Evolutionary conservation across 1,140 invertebrate species (phyloP).

Genomic region (Pentalonia nigronervosa): DNA sequence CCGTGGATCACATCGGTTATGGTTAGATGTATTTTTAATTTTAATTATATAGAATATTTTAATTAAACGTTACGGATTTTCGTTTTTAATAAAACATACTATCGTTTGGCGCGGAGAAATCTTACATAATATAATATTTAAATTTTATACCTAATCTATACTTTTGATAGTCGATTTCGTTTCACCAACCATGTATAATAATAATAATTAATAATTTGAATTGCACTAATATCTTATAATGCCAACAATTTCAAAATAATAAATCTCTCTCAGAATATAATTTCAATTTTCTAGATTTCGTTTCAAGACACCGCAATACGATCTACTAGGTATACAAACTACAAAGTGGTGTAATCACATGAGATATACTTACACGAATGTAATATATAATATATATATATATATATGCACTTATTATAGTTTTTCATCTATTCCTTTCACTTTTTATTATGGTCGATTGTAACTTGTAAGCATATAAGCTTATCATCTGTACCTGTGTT

Average conservation of each 20-base stretch:
- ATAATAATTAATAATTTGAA: background rate
- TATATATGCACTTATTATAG: background rate
- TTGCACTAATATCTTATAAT: background rate
- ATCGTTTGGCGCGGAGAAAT: background rate
- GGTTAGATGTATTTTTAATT: background rate
- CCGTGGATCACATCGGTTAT: background rate
- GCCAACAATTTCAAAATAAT: background rate
- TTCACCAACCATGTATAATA: background rate
- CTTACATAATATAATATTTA: background rate
- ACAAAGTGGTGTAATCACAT: constrained; percentile 22
- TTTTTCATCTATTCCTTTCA: constrained; percentile 41
- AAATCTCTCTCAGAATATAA: background rate
- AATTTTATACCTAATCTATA: background rate
- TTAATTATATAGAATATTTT: background rate
- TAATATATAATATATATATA: background rate
- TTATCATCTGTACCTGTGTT: background rate
- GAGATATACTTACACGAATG: constrained; percentile 6
- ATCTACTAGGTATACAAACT: background rate
- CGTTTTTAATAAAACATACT: background rate
- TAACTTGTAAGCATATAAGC: constrained; percentile 3
- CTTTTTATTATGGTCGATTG: background rate
- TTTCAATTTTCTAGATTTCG: background rate
- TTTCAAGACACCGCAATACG: constrained; percentile 6
- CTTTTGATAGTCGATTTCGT: background rate
- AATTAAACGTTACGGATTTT: constrained; percentile 1